A percentile compares a stretch with the other conserved stretches of the same genome.
Evolutionary conservation across 1,140 invertebrate genomes (phyloP).

Genomic region (Caenorhabditis inopinata): DNA sequence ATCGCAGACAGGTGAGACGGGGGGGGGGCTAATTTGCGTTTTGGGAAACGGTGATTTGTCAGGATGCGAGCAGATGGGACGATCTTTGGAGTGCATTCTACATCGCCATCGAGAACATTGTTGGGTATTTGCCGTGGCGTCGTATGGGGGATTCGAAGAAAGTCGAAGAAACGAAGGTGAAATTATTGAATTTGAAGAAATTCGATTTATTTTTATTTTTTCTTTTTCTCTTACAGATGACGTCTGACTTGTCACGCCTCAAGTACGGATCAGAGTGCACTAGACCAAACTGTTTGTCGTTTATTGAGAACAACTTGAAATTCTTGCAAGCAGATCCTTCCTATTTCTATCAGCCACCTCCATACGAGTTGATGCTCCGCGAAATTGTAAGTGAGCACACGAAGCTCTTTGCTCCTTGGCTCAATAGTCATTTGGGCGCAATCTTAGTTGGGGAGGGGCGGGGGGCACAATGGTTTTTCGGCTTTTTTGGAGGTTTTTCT

Average conservation of each 20-base stretch:
- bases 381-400: conserved; percentile 1
- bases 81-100: conserved; percentile 22
- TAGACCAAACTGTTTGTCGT: not conserved
- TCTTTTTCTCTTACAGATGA: too few species aligned
- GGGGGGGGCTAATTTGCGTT: not conserved
- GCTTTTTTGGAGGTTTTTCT: too few species aligned
- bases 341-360: not conserved
- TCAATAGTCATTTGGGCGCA: too few species aligned
- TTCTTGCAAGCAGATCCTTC: not conserved
- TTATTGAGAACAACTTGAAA: not conserved
- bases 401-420: too few species aligned
- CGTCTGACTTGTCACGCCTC: not conserved
- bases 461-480: too few species aligned
- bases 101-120: conserved; percentile 11
- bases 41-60: too few species aligned
- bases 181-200: too few species aligned
- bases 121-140: conserved; percentile 9
- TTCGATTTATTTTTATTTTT: too few species aligned
- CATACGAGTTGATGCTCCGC: not conserved
- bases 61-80: conserved; percentile 12
- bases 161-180: not conserved
- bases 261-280: not conserved
- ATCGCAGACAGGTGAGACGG: not conserved
- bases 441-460: too few species aligned
- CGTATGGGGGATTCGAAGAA: conserved; percentile 5